Conservation (phyloP, 37 sponge, comb jelly and placozoan species). For the Ephydatia muelleri region DNA sequence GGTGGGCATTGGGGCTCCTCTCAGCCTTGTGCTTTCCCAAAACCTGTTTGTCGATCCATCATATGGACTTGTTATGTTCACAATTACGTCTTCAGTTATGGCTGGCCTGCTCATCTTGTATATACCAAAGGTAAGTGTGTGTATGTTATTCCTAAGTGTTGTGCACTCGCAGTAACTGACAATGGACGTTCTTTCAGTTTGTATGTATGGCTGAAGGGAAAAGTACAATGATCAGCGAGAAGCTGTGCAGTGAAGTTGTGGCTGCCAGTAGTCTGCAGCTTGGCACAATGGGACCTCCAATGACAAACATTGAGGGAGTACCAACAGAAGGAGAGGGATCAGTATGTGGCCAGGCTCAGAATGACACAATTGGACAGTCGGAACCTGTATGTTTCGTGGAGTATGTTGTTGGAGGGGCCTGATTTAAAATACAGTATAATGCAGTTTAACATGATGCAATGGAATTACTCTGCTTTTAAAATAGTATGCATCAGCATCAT, state of each 20-base stretch:
- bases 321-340: background rate
- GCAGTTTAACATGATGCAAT: too few relatives aligned
- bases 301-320: background rate
- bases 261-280: constrained; percentile 48
- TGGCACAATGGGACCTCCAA: too few relatives aligned
- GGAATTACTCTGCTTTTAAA: too few relatives aligned
- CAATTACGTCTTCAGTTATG: background rate
- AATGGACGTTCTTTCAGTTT: constrained; percentile 9
- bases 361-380: too few relatives aligned
- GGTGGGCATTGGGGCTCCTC: constrained; percentile 16
- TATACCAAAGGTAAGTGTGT: constrained; percentile 9
- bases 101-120: constrained; percentile 10
- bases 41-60: constrained; percentile 6
- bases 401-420: too few relatives aligned
- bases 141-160: background rate
- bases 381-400: too few relatives aligned
- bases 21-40: constrained; percentile 11
- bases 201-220: constrained; percentile 51
- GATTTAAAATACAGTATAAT: too few relatives aligned
- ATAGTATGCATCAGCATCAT: too few relatives aligned
- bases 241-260: constrained; percentile 25
- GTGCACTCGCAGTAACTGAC: background rate
- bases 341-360: too few relatives aligned
- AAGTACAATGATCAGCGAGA: constrained; percentile 49
- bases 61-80: constrained; percentile 14